Base-by-base conservation (phyloP, 2,113 vertebrate genomes). In the Pyrgilauda ruficollis region DNA sequence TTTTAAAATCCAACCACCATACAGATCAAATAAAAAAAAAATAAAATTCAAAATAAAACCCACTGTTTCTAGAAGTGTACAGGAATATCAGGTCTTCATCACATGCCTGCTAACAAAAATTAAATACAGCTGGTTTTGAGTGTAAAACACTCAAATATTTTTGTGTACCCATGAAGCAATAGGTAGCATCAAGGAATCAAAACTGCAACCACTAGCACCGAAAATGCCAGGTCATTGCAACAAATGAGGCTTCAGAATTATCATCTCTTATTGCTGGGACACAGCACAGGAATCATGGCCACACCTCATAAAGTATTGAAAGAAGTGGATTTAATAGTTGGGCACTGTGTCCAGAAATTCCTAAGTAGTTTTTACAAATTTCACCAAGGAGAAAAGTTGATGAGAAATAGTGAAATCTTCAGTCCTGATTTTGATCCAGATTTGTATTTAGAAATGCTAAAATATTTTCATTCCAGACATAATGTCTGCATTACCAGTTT, bases 391-490 rank as follows among this genome's bases (percentile, higher is more conserved):
- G 49, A 66, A 72, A 53, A 87, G 11, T 11, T 77, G 64, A 77
- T 19, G 12, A 50, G 27, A n/a, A 86, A 59, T 0, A 31, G 20
- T 5, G 21, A 87, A 47, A 61, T 52, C 33, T 76, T 82, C 5
- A 52, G 27, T 33, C 15, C 39, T 18, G 30, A 81, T 84, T 77
- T 35, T 39, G 41, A 62, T 81, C 26, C 37, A 72, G 43, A 87
- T 58, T 93, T 78, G 47, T 84, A 78, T 91, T 93, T 91, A 79
- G 69, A 84, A 82, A 84, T 63, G 52, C 62, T 75, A 59, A 78
- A 87, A 78, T 75, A 56, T 63, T 89, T 87, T 91, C 17, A 82
- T 82, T 94, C 61, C 47, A 94, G 84, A 91, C 89, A 88, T 44
- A 64, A 33, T 22, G 77, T 81, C 93, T 68, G 74, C 56, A 89